These are phyloP conservation scores for Eristalinus aeneus DNA, from an alignment of 2,888 invertebrate species.

Conservation along the genomic window DNA sequence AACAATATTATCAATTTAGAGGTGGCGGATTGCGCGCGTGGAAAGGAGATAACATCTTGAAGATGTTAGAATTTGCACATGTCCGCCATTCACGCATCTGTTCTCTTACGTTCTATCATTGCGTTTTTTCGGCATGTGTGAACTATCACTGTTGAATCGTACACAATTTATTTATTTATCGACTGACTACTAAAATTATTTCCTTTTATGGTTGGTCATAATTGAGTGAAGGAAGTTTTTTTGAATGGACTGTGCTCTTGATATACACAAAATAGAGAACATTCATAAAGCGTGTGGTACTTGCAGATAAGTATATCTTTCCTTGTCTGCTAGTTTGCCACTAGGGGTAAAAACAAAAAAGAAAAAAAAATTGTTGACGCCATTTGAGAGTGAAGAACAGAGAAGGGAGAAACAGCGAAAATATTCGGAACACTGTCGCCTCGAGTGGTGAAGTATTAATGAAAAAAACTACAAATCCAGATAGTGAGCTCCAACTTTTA, in stretches of 20 bases:
- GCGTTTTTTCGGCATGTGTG: conserved; percentile 36
- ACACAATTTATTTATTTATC: background rate
- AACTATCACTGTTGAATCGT: background rate
- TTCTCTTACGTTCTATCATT: conserved; percentile 47
- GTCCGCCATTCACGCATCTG: conserved; percentile 67
- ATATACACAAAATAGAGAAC: conserved; percentile 8
- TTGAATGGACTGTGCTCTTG: background rate
- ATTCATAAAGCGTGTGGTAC: conserved; percentile 58
- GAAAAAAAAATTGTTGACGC: conserved; percentile 30
- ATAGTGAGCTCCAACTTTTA: conserved; percentile 1
- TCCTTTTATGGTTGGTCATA: background rate
- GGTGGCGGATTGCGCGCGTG: background rate
- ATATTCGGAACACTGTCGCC: conserved; percentile 13
- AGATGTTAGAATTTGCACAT: conserved; percentile 42
- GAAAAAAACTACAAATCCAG: conserved; percentile 34
- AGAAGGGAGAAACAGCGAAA: background rate
- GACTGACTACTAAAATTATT: background rate
- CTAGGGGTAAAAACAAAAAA: background rate
- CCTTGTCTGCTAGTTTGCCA: background rate
- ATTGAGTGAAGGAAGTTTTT: background rate
- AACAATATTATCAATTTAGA: background rate
- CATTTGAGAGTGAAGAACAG: conserved; percentile 46
- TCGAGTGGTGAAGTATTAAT: conserved; percentile 61
- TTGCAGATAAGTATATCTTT: conserved; percentile 18
- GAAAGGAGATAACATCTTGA: conserved; percentile 25